Percentiles rank a stretch among this genome's conserved stretches.
These are phyloP conservation scores for Limonius californicus DNA, from an alignment of 1,140 invertebrate species.

Conservation along the genomic window DNA sequence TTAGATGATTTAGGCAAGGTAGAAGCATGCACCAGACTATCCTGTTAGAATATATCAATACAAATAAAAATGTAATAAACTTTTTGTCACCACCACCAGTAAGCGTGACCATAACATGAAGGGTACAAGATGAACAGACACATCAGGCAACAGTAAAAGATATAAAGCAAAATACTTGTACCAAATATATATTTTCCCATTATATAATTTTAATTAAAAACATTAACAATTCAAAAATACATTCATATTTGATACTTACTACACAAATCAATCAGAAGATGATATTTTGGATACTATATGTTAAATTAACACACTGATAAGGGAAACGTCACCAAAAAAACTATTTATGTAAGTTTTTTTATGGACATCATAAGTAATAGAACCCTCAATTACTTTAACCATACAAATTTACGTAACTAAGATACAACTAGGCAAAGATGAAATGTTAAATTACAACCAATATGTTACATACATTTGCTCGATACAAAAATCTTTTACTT, in stretches of 20 bases:
- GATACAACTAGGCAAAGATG: too few relatives aligned
- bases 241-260: conserved; percentile 30
- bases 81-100: neutral
- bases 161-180: conserved; percentile 13
- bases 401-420: too few relatives aligned
- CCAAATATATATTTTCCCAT: conserved; percentile 45
- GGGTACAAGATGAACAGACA: too few relatives aligned
- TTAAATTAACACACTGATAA: too few relatives aligned
- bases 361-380: too few relatives aligned
- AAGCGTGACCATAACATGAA: neutral
- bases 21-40: conserved; percentile 22
- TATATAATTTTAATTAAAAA: conserved; percentile 12
- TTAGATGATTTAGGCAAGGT: conserved; percentile 30
- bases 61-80: neutral
- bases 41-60: conserved; percentile 23
- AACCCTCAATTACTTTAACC: too few relatives aligned
- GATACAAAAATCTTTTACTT: too few relatives aligned
- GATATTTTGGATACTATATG: neutral
- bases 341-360: too few relatives aligned
- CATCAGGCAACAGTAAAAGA: neutral
- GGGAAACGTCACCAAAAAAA: too few relatives aligned
- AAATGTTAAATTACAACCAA: too few relatives aligned
- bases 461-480: too few relatives aligned
- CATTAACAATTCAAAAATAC: conserved; percentile 38
- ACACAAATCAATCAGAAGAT: neutral